Evolutionary conservation across 2,113 vertebrate species (phyloP).

Genomic region (Tragelaphus buxtoni): DNA sequence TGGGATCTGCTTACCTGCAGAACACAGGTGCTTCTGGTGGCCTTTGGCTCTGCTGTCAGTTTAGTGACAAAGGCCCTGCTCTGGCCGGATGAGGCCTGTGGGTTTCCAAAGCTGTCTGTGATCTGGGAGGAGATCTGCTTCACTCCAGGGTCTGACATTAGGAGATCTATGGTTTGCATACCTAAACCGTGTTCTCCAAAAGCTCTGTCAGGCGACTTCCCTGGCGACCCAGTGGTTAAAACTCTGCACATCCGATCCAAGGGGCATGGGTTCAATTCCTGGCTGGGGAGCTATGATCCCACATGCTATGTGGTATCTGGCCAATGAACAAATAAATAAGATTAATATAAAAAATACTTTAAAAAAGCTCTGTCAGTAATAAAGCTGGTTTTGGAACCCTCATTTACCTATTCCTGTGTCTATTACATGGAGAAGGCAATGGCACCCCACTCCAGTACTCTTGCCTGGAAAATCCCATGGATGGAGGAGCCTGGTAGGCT

Average conservation of each 20-base stretch:
- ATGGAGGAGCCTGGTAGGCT: no score
- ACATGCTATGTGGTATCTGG: background rate
- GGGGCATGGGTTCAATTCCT: background rate
- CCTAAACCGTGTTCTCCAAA: fast-evolving
- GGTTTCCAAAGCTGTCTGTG: background rate
- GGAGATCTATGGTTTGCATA: background rate
- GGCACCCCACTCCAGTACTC: no score
- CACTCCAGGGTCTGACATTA: background rate
- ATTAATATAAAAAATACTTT: background rate
- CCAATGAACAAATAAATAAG: background rate
- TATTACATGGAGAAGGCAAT: background rate
- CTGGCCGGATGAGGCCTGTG: background rate
- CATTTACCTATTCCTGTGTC: background rate
- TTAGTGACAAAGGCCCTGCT: background rate
- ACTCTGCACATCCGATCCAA: background rate
- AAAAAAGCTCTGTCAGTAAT: background rate
- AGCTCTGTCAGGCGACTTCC: background rate
- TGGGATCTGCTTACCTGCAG: background rate
- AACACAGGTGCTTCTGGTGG: background rate
- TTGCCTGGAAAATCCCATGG: no score
- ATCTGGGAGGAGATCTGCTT: background rate
- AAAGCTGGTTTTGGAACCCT: background rate
- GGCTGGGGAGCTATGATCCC: background rate
- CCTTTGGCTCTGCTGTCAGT: background rate
- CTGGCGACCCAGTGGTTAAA: background rate